Evolutionary conservation across 2,113 vertebrate species (phyloP).

Genomic region (Indicator indicator): DNA sequence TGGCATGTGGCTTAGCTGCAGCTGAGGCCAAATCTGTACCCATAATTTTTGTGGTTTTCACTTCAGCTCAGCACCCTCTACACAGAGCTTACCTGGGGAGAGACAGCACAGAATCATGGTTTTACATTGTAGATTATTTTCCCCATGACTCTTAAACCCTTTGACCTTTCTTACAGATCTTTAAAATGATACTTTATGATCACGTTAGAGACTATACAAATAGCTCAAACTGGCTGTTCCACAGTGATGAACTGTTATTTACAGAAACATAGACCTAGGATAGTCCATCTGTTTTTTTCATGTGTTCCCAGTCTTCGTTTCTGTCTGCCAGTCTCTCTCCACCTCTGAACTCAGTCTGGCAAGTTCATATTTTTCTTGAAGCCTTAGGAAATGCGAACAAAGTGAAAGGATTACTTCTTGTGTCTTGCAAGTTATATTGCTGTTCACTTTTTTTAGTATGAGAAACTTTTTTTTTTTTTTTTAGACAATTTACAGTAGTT

Average conservation of each 20-base stretch:
- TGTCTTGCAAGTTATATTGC: not conserved
- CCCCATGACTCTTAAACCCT: not conserved
- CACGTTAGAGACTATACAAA: not conserved
- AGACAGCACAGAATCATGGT: not conserved
- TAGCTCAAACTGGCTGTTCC: not conserved
- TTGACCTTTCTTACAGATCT: not conserved
- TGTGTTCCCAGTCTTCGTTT: not conserved
- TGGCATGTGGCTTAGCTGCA: not conserved
- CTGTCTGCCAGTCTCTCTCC: not conserved
- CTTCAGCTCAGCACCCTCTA: not conserved
- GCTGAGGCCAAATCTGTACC: not conserved
- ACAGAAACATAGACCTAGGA: not conserved
- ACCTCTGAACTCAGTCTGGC: not conserved
- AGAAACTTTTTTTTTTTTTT: not conserved
- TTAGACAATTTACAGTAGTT: not conserved
- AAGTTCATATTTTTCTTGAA: not conserved
- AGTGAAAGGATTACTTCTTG: not conserved
- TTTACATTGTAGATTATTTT: not conserved
- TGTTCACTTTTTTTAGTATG: not conserved
- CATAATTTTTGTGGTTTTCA: not conserved
- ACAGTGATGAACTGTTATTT: not conserved
- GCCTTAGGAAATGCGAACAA: not conserved
- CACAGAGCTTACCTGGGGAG: not conserved
- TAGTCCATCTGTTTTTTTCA: not conserved
- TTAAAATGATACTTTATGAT: not conserved